Evolutionary conservation across 2,797 vertebrate species (phyloP).

Genomic region (Sciaenops ocellatus): DNA sequence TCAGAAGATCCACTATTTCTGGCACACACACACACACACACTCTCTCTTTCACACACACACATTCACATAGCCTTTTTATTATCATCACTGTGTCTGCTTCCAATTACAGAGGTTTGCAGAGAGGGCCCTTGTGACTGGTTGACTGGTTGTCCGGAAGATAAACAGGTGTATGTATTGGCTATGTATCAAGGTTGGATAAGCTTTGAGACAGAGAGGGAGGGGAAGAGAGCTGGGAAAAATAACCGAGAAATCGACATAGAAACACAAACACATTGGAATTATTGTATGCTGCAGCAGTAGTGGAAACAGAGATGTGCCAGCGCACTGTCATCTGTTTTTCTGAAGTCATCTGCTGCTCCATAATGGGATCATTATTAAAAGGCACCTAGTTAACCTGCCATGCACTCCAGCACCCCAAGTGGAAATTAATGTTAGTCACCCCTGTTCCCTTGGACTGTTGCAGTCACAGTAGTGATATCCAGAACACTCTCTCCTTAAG

Average conservation of each 20-base stretch:
- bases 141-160: conserved; percentile 77
- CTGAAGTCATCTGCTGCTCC: conserved; percentile 75
- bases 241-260: conserved; percentile 45
- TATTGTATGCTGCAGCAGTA: conserved; percentile 50
- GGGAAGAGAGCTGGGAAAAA: conserved; percentile 9
- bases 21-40: conserved; percentile 18
- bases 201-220: conserved; percentile 51
- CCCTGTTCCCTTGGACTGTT: conserved; percentile 62
- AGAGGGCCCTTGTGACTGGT: conserved; percentile 70
- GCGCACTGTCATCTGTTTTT: conserved; percentile 76
- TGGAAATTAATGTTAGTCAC: conserved; percentile 78
- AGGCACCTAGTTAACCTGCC: conserved; percentile 81
- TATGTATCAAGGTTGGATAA: conserved; percentile 76
- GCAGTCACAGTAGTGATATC: conserved; percentile 65
- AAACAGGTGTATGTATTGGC: conserved; percentile 83
- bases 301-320: conserved; percentile 71
- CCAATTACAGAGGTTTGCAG: conserved; percentile 77
- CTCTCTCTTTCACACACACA: conserved; percentile 5
- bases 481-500: conserved; percentile 68
- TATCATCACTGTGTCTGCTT: conserved; percentile 73
- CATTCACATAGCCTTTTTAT: conserved; percentile 57
- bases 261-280: conserved; percentile 59
- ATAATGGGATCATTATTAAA: conserved; percentile 83
- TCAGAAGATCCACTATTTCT: conserved; percentile 24
- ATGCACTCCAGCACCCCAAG: conserved; percentile 75